Evolutionary conservation across 2,888 invertebrate genomes (phyloP), one percentile per base, ranked within the genome.

Genomic region (Pinctada fucata): DNA sequence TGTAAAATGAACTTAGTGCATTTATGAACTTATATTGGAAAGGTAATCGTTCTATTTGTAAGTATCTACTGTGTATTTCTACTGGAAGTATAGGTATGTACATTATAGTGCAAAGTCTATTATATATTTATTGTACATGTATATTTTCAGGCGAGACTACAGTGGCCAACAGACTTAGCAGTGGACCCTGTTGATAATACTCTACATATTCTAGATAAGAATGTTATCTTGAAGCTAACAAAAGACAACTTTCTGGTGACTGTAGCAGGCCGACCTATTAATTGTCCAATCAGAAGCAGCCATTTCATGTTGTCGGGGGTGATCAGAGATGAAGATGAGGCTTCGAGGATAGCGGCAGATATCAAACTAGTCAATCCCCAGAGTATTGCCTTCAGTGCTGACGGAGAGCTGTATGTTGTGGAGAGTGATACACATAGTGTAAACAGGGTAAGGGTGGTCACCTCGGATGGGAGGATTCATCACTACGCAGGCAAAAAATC

Each of bases 141-240:
- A 31, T 31, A 31, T 31, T 83, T 88, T 48, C 90, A 95, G 94
- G 97, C 98, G 2, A 97, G 97, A 91, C 94, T 99, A 10, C 97
- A 97, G 90, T 99, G 99, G 99, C 99, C 99, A 2, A 98, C 98
- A n/a, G 97, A 97, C 47, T 93, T 99, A 82, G 96, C 98, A 0
- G 94, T 99, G 72, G 98, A 98, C 90, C 98, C 98, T 0, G 93
- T 99, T 31, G 99, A 99, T 91, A 97, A 97, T 74, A 96, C 97
- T 0, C 93, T 99, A 8, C 97, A 99, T 92, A 97, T 99, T 88
- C 97, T 99, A 85, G 99, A 99, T 91, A 88, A 90, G 81, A 95
- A 97, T 87, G 95, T 98, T 69, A 97, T 99, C 2, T 93, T 98
- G 52, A 97, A 97, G 91, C 94, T 99, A 71, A 98, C 98, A 0